Percentiles rank a stretch among this genome's conserved stretches.
phyloP scores from a whole-genome alignment of 2,797 vertebrate genomes.

The Alosa sapidissima region DNA sequence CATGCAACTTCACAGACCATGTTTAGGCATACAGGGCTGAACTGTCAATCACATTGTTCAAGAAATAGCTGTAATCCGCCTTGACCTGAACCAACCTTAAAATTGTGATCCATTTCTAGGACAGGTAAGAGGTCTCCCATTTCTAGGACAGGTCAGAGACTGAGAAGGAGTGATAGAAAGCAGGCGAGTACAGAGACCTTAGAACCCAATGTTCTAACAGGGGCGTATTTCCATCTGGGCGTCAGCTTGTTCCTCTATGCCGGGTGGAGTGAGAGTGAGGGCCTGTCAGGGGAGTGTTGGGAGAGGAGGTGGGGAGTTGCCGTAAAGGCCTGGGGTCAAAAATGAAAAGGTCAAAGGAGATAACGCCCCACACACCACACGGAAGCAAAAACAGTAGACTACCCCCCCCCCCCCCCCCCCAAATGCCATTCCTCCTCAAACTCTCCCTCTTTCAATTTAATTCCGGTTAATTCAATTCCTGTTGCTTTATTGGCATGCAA shows the following conservation, averaged over 20 bases:
- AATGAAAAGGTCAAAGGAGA: not conserved
- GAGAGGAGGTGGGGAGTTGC: not conserved
- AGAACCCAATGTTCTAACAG: too few species aligned
- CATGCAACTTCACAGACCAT: not conserved
- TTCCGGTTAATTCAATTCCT: not conserved
- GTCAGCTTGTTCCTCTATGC: not conserved
- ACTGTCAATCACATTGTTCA: not conserved
- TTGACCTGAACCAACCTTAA: not conserved
- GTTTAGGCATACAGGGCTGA: not conserved
- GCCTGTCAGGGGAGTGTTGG: not conserved
- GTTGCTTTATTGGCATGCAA: too few species aligned
- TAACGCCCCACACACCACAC: not conserved
- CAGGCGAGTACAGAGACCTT: not conserved
- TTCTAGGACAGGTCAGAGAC: constrained; percentile 23
- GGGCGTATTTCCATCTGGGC: not conserved
- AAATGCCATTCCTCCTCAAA: not conserved
- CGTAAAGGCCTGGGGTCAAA: not conserved
- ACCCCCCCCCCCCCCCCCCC: not conserved
- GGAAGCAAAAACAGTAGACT: not conserved
- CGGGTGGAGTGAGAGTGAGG: not conserved
- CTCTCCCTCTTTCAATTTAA: constrained; percentile 11
- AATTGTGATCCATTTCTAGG: not conserved
- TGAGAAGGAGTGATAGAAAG: not conserved
- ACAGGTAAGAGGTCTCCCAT: not conserved
- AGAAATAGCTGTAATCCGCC: not conserved